These are phyloP conservation scores for Elaphurus davidianus DNA, from an alignment of 2,113 vertebrate genomes.

Conservation along the genomic window DNA sequence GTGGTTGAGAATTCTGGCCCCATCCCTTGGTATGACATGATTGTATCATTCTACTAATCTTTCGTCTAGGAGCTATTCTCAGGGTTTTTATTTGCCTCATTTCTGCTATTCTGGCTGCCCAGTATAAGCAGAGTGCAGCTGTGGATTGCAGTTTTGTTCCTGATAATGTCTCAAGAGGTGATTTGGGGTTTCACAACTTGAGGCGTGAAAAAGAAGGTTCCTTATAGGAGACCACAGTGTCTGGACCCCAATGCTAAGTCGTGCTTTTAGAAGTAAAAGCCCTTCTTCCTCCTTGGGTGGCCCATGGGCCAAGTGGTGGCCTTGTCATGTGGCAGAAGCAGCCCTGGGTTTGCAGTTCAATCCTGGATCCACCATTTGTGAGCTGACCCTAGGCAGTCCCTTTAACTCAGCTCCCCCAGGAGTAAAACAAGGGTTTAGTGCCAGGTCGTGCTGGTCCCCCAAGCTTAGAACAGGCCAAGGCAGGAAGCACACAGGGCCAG, in stretches of 20 bases:
- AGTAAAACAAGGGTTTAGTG: not conserved
- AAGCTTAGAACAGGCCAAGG: not conserved
- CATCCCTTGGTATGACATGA: too few species aligned
- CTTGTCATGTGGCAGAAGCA: fast-evolving
- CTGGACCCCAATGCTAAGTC: not conserved
- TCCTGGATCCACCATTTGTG: not conserved
- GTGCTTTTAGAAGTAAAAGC: not conserved
- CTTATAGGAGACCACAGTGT: not conserved
- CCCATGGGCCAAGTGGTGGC: fast-evolving
- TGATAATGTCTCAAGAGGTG: not conserved
- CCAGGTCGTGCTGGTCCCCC: not conserved
- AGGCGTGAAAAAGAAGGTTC: not conserved
- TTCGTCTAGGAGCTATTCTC: not conserved
- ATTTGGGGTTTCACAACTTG: not conserved
- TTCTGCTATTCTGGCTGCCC: not conserved
- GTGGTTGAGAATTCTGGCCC: not conserved
- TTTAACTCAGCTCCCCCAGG: not conserved
- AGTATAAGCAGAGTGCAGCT: not conserved
- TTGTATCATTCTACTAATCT: not conserved
- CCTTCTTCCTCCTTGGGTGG: not conserved
- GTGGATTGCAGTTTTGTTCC: not conserved
- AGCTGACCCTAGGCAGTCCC: too few species aligned
- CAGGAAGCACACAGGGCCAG: not conserved
- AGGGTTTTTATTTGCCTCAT: not conserved
- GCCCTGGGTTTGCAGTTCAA: not conserved